These are phyloP conservation scores for Alloscopus bannaensis DNA, from an alignment of 2,888 invertebrate genomes.

Conservation along the genomic window DNA sequence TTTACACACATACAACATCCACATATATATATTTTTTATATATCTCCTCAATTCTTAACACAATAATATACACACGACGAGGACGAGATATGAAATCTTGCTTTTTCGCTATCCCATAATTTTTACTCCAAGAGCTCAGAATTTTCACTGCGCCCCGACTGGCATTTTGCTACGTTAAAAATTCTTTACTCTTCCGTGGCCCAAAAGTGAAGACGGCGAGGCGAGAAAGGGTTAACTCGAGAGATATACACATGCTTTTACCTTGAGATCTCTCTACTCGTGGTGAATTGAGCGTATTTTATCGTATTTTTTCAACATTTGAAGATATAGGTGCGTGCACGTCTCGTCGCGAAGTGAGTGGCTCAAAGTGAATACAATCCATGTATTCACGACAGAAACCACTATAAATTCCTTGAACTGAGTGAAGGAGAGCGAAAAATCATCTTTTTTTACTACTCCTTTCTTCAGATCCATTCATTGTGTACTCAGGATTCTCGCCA, in stretches of 20 bases:
- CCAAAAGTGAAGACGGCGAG: neutral
- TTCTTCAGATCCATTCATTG: constrained; percentile 41
- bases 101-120: too few species aligned
- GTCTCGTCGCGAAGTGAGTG: neutral
- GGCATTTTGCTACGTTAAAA: neutral
- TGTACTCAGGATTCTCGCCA: constrained; percentile 57
- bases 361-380: neutral
- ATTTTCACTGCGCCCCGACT: too few species aligned
- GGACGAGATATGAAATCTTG: too few species aligned
- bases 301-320: too few species aligned
- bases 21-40: too few species aligned
- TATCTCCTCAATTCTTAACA: too few species aligned
- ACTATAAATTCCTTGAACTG: constrained; percentile 7
- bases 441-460: constrained; percentile 11
- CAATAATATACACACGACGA: too few species aligned
- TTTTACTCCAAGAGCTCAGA: too few species aligned
- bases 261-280: too few species aligned
- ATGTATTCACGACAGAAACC: neutral
- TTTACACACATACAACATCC: too few species aligned
- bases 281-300: too few species aligned
- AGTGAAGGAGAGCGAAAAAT: constrained; percentile 34
- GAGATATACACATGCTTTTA: neutral
- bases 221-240: neutral
- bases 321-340: too few species aligned
- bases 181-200: neutral